Percentiles rank a stretch among this genome's conserved stretches.
Conservation (phyloP, 2,113 vertebrate species). For the Gyps fulvus region DNA sequence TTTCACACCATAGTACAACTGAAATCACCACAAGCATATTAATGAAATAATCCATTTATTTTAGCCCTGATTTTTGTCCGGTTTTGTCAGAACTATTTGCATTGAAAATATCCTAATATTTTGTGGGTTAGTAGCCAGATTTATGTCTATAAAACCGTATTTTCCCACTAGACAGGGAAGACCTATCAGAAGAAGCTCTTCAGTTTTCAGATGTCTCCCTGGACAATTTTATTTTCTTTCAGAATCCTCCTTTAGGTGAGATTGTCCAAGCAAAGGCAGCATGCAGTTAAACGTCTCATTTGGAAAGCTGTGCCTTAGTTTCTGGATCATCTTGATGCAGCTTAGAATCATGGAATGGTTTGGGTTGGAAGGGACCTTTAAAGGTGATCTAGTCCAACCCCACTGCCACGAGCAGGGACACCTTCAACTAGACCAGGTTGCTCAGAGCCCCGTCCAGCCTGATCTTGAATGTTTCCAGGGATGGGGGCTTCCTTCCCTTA, state of each 20-base stretch:
- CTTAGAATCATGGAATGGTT: not conserved
- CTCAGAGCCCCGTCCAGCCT: rapidly evolving
- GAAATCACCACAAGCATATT: not conserved
- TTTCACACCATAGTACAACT: not conserved
- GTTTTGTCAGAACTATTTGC: not conserved
- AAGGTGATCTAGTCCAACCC: not conserved
- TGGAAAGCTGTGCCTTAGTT: not conserved
- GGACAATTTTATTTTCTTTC: not conserved
- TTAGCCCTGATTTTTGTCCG: not conserved
- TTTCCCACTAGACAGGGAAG: not conserved
- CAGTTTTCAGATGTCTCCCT: not conserved
- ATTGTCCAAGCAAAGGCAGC: not conserved
- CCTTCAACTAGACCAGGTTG: not conserved
- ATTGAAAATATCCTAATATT: not conserved
- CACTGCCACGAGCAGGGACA: not conserved
- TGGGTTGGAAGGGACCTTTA: not conserved
- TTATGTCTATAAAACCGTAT: not conserved
- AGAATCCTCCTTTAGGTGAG: not conserved
- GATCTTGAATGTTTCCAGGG: not conserved
- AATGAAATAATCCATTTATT: not conserved
- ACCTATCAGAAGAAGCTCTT: not conserved
- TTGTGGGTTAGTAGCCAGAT: not conserved
- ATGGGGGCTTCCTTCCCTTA: not conserved
- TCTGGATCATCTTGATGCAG: not conserved
- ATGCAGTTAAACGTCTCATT: not conserved